Conservation (phyloP, 1,140 invertebrate genomes). For the Berghia stephanieae region DNA sequence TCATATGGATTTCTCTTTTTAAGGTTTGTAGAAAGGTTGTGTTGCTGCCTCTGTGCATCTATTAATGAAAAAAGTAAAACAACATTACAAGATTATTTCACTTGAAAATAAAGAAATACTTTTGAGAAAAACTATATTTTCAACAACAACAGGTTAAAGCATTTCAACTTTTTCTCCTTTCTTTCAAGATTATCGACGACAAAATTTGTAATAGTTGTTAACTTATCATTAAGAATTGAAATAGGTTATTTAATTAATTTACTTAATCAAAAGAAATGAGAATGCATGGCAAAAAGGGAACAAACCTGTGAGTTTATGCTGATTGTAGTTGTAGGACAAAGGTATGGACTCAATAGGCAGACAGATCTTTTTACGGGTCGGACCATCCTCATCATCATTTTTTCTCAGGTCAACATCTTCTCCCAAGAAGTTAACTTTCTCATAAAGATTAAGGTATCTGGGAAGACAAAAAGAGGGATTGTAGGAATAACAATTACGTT, state of each 20-base stretch:
- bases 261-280: neutral
- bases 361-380: conserved; percentile 67
- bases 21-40: conserved; percentile 77
- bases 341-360: conserved; percentile 71
- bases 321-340: conserved; percentile 82
- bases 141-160: too few relatives aligned
- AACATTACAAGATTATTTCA: neutral
- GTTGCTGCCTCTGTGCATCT: conserved; percentile 75
- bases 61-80: conserved; percentile 30
- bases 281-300: neutral
- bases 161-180: too few relatives aligned
- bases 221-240: too few relatives aligned
- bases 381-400: conserved; percentile 76
- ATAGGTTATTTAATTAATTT: too few relatives aligned
- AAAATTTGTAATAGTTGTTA: too few relatives aligned
- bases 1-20: conserved; percentile 85
- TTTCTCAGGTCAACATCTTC: conserved; percentile 73
- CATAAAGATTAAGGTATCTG: conserved; percentile 85
- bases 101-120: neutral
- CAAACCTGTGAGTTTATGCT: conserved; percentile 80
- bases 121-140: too few relatives aligned
- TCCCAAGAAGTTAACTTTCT: conserved; percentile 84
- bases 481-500: too few relatives aligned
- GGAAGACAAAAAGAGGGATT: neutral
- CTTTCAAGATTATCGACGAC: too few relatives aligned